These are phyloP conservation scores for Diprion similis DNA, from an alignment of 1,140 invertebrate genomes.

Conservation along the genomic window DNA sequence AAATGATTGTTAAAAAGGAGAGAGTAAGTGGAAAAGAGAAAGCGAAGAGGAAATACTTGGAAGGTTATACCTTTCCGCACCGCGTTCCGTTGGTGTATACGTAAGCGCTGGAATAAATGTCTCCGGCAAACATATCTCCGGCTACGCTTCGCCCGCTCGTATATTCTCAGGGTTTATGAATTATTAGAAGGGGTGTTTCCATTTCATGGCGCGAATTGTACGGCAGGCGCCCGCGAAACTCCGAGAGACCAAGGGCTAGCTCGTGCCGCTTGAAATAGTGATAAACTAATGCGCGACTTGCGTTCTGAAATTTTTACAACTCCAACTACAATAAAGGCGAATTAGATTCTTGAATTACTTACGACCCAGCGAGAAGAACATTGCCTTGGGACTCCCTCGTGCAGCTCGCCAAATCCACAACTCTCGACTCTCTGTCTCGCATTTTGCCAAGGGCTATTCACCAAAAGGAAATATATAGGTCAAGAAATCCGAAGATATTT, in stretches of 20 bases:
- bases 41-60: neutral
- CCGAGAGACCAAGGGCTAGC: neutral
- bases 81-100: neutral
- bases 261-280: conserved; percentile 7
- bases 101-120: conserved; percentile 1
- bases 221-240: neutral
- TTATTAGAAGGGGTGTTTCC: conserved; percentile 5
- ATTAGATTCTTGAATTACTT: conserved; percentile 8
- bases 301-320: conserved; percentile 6
- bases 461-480: neutral
- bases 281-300: neutral
- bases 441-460: neutral
- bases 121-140: conserved; percentile 4
- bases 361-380: neutral
- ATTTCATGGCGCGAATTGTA: neutral
- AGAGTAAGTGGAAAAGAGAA: neutral
- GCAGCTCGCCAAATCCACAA: neutral
- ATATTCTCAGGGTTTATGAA: conserved; percentile 4
- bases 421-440: neutral
- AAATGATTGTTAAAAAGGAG: neutral
- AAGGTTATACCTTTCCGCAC: neutral
- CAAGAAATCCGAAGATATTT: neutral
- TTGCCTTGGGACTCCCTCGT: neutral
- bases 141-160: neutral
- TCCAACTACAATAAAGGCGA: conserved; percentile 1